Evolutionary conservation across 2,888 invertebrate genomes (phyloP), one percentile per base, ranked within the genome.

Genomic region (Lepidonotus clava): DNA sequence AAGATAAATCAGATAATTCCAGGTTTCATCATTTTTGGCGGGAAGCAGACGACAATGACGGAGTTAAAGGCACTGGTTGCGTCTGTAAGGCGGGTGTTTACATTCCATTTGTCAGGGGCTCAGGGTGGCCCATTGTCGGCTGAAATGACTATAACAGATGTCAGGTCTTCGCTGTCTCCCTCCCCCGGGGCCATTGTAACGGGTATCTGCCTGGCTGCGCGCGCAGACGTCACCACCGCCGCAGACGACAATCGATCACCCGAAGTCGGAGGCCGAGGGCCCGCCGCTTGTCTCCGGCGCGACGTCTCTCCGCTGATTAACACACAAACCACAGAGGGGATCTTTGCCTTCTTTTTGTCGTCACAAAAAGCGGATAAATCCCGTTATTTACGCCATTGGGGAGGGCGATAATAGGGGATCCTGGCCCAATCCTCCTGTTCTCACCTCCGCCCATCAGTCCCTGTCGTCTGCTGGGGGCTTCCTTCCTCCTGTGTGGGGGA

Each of bases 71-170:
- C 46, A 28, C 46, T 28, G 51, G 46, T 80, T 46, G 41, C 80
- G 18, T 46, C 80, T 6, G 46, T 80, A 80, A 5, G 80, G 46
- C 28, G 80, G 41, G 80, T 80, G 80, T 80, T 80, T 80, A 80
- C 80, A 80, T 80, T 41, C 80, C 80, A 80, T 80, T 80, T 80
- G 80, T 80, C 80, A 80, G 46, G 24, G 80, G 8, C 80, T 2
- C 46, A n/a, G n/a, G 28, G 80, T 46, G 28, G 8, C 46, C 80
- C 46, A 80, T 80, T 80, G 80, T 80, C 80, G 28, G 41, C 80
- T 80, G 6, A n/a, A 80, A 80, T 80, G 80, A 80, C 80, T 46
- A 80, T 80, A 46, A 80, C 41, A 80, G 80, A 80, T 80, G 46
- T 80, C 80, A 24, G 41, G 24, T 32, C 24, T 21, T 24, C 32